Evolutionary conservation across 2,113 vertebrate species (phyloP).

Genomic region (Tragelaphus scriptus): DNA sequence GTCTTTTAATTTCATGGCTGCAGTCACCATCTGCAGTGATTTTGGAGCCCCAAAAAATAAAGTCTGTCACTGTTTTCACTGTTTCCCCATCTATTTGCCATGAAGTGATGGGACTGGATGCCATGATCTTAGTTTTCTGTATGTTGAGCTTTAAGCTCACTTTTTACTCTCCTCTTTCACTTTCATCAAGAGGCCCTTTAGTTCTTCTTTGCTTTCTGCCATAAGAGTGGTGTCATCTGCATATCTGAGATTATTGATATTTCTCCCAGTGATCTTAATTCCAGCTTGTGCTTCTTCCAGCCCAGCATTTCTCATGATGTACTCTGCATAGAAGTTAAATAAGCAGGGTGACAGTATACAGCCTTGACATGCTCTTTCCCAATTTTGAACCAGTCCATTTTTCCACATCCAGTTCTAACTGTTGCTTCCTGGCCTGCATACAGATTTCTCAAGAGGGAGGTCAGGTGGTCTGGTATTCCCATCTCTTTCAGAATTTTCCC

Average conservation of each 20-base stretch:
- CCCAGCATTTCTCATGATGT: background rate
- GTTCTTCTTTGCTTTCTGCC: background rate
- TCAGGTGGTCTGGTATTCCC: background rate
- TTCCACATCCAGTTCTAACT: background rate
- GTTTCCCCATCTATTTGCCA: background rate
- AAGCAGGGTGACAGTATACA: background rate
- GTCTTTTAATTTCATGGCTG: too few relatives aligned
- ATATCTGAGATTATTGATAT: background rate
- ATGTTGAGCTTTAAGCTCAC: background rate
- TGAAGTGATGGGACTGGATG: rapidly evolving
- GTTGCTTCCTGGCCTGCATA: background rate
- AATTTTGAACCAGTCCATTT: background rate
- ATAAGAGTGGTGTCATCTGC: background rate
- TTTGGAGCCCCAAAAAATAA: background rate
- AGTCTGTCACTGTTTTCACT: background rate
- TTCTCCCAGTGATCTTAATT: background rate
- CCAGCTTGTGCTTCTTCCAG: too few relatives aligned
- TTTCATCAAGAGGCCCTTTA: background rate
- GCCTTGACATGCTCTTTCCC: background rate
- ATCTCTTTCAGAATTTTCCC: background rate
- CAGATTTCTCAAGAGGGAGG: background rate
- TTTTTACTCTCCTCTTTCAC: background rate
- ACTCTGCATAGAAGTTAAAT: background rate
- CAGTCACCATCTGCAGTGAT: background rate
- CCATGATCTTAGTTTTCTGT: background rate